These are phyloP conservation scores for Sinella curviseta DNA, from an alignment of 1,140 invertebrate species.

Conservation along the genomic window DNA sequence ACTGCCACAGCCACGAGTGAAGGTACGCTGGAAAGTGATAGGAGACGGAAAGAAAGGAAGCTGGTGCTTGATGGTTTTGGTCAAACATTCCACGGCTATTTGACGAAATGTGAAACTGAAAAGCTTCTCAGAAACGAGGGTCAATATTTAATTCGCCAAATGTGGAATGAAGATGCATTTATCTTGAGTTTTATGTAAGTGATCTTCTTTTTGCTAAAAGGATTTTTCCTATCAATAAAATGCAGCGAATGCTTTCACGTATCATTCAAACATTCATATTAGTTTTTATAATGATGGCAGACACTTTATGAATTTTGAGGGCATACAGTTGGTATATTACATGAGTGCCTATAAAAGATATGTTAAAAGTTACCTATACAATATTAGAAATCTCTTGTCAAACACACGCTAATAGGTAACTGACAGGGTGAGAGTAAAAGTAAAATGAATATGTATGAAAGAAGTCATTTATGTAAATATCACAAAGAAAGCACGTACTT, in stretches of 20 bases:
- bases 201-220: background rate
- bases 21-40: background rate
- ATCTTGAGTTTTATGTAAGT: conserved; percentile 26
- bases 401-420: too few species aligned
- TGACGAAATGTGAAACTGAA: conserved; percentile 24
- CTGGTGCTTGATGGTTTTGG: background rate
- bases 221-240: background rate
- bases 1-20: background rate
- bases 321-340: too few species aligned
- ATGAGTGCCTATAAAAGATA: too few species aligned
- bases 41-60: background rate
- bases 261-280: background rate
- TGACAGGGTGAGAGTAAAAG: too few species aligned
- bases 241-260: background rate
- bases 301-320: too few species aligned
- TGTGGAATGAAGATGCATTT: conserved; percentile 24
- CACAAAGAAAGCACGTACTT: background rate
- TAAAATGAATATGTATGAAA: too few species aligned
- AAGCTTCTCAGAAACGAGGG: conserved; percentile 22
- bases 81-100: conserved; percentile 29
- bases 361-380: too few species aligned
- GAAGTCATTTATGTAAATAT: too few species aligned
- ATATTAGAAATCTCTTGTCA: too few species aligned
- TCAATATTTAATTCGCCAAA: conserved; percentile 29
- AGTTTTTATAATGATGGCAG: too few species aligned